phyloP scores from a whole-genome alignment of 2,888 invertebrate genomes.

The Parnassius mnemosyne region DNA sequence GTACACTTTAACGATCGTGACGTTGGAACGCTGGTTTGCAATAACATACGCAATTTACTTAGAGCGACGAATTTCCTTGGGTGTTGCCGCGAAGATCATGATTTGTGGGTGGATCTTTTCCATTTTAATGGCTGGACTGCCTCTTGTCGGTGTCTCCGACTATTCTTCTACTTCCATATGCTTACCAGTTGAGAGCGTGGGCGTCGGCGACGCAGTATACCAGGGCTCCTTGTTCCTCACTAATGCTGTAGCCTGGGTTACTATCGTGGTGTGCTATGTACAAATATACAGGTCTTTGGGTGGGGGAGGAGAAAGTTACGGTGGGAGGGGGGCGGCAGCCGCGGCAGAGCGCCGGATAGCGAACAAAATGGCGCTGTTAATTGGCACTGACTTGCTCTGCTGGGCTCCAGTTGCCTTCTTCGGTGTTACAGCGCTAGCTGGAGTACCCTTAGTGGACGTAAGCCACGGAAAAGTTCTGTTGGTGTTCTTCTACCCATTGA shows the following conservation, averaged over 20 bases:
- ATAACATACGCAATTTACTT: constrained; percentile 91
- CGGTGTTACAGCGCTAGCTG: constrained; percentile 91
- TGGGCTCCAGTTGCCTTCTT: constrained; percentile 95
- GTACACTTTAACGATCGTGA: constrained; percentile 91
- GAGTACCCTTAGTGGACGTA: constrained; percentile 90
- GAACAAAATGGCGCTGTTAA: constrained; percentile 94
- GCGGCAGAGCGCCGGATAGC: constrained; percentile 88
- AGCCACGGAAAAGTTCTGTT: constrained; percentile 89
- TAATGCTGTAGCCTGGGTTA: constrained; percentile 89
- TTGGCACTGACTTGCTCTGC: constrained; percentile 91
- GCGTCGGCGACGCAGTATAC: constrained; percentile 85
- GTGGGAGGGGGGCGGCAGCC: constrained; percentile 81
- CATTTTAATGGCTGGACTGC: constrained; percentile 87
- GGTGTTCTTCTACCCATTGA: constrained; percentile 95
- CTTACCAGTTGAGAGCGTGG: constrained; percentile 90
- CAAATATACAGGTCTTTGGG: constrained; percentile 92
- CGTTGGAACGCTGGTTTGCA: constrained; percentile 91
- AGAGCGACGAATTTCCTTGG: constrained; percentile 88
- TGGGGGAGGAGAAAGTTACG: constrained; percentile 84
- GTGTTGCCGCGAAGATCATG: constrained; percentile 88
- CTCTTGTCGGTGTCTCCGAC: constrained; percentile 90
- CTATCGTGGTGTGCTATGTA: constrained; percentile 91
- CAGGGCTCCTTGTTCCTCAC: constrained; percentile 86
- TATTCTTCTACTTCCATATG: constrained; percentile 94
- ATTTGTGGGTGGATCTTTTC: constrained; percentile 89